A percentile compares a stretch with the other conserved stretches of the same genome.
These are phyloP conservation scores for Druceiella hillmani DNA, from an alignment of 2,888 invertebrate species.

Conservation along the genomic window DNA sequence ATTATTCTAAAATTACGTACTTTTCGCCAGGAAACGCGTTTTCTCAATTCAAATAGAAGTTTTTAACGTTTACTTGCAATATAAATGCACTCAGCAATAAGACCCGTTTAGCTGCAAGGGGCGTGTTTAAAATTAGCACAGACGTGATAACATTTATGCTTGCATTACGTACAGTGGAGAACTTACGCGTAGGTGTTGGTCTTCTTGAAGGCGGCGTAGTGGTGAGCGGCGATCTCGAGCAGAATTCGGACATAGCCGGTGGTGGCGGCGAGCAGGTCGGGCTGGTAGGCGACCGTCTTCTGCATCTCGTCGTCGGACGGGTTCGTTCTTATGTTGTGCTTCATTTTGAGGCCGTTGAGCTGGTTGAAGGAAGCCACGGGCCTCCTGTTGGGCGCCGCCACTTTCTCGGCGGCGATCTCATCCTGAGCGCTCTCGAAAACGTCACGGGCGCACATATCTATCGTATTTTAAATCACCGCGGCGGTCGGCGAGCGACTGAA, in stretches of 20 bases:
- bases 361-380: constrained; percentile 22
- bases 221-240: constrained; percentile 36
- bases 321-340: constrained; percentile 42
- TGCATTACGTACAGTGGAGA: constrained; percentile 21
- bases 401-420: constrained; percentile 18
- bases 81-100: no score
- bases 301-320: constrained; percentile 35
- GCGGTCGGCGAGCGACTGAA: no score
- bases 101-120: no score
- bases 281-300: constrained; percentile 41
- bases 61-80: no score
- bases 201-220: constrained; percentile 36
- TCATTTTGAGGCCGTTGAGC: constrained; percentile 41
- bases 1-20: no score
- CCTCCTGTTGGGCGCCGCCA: constrained; percentile 27
- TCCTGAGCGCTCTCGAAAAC: constrained; percentile 24
- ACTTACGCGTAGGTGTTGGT: constrained; percentile 50
- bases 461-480: constrained; percentile 32
- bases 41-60: no score
- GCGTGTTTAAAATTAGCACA: no score
- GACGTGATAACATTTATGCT: no score
- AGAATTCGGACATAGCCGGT: constrained; percentile 43
- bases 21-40: no score
- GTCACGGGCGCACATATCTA: constrained; percentile 45
- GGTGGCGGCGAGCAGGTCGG: constrained; percentile 45